phyloP scores from a whole-genome alignment of 1,140 invertebrate genomes.

The Acyrthosiphon pisum region DNA sequence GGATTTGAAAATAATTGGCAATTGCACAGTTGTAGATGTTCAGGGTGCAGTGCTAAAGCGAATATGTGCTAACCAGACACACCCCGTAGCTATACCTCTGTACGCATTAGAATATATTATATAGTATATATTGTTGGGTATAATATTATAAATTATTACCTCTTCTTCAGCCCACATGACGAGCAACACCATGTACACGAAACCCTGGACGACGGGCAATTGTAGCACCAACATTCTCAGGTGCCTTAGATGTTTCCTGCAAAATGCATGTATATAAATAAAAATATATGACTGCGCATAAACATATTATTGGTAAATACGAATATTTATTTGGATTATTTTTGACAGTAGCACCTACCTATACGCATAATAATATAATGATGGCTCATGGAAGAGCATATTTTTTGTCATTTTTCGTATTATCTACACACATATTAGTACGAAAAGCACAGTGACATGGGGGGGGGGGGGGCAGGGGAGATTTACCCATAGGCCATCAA shows the following conservation, averaged over 20 bases:
- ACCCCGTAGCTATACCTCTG: too few relatives aligned
- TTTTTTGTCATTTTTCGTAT: background rate
- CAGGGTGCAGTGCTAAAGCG: too few relatives aligned
- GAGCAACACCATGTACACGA: constrained; percentile 60
- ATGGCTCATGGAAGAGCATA: background rate
- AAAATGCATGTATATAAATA: constrained; percentile 60
- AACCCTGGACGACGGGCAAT: constrained; percentile 61
- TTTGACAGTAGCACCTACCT: too few relatives aligned
- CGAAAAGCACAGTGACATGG: background rate
- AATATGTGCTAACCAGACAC: too few relatives aligned
- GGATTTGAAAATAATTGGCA: too few relatives aligned
- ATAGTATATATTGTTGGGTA: too few relatives aligned
- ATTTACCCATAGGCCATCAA: too few relatives aligned
- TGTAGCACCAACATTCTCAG: constrained; percentile 68
- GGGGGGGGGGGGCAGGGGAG: too few relatives aligned
- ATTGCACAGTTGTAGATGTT: too few relatives aligned
- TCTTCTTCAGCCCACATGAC: constrained; percentile 71
- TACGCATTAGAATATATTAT: too few relatives aligned
- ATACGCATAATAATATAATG: too few relatives aligned
- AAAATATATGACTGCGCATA: background rate
- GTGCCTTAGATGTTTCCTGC: constrained; percentile 65
- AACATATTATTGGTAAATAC: background rate
- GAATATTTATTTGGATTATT: background rate
- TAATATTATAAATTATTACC: constrained; percentile 62
- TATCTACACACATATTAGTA: background rate